phyloP scores from a whole-genome alignment of 2,797 vertebrate genomes.

The Hylomyscus alleni region DNA sequence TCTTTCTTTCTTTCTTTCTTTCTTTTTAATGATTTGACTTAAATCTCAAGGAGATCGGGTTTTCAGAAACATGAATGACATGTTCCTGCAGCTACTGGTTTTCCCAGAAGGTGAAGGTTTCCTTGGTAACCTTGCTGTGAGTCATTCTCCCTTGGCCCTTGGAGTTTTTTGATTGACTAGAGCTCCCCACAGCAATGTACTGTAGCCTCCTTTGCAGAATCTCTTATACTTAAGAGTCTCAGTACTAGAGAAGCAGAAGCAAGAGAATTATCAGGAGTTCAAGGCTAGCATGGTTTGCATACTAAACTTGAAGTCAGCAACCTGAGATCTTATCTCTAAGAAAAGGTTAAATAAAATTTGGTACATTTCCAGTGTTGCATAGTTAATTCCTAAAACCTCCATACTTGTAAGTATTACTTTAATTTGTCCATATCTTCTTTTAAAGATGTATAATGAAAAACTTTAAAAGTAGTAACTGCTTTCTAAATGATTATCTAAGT shows the following conservation, averaged over 20 bases:
- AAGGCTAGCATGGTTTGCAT: neutral
- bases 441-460: neutral
- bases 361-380: neutral
- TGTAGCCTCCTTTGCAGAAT: slow-evolving; percentile 2
- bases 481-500: neutral
- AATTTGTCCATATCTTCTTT: neutral
- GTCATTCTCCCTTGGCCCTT: neutral
- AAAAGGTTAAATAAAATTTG: neutral
- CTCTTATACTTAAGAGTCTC: neutral
- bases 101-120: slow-evolving; percentile 23
- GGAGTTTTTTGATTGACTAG: neutral
- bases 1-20: neutral
- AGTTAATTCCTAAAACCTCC: neutral
- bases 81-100: neutral
- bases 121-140: neutral
- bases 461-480: neutral
- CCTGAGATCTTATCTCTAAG: neutral
- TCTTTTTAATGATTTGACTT: neutral
- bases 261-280: neutral
- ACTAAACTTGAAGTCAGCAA: neutral
- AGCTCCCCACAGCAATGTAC: neutral
- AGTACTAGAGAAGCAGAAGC: neutral
- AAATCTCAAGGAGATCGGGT: neutral
- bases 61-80: neutral
- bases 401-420: neutral